Conservation (phyloP, 1,140 invertebrate species). For the Drosophila ficusphila region DNA sequence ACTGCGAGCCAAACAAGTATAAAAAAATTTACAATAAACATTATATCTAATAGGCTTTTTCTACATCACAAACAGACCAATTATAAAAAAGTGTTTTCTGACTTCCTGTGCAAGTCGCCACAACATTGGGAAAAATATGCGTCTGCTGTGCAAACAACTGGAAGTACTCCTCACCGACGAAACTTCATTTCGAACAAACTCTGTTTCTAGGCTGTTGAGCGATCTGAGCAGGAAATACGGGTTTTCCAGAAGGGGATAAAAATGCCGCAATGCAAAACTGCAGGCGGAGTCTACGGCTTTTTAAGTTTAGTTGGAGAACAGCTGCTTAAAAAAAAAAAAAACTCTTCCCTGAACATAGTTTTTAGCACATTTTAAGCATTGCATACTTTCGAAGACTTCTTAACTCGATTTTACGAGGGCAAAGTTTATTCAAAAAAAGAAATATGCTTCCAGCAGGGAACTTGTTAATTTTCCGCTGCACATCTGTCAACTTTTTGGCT, state of each 20-base stretch:
- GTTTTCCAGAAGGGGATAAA: slow-evolving; percentile 42
- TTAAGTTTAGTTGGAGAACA: slow-evolving; percentile 54
- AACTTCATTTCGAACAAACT: slow-evolving; percentile 44
- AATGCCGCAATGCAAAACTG: slow-evolving; percentile 23
- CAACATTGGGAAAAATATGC: slow-evolving; percentile 35
- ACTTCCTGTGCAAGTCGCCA: slow-evolving; percentile 2
- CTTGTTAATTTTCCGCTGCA: slow-evolving; percentile 81
- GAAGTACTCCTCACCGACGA: slow-evolving; percentile 31
- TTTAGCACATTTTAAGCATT: slow-evolving; percentile 72
- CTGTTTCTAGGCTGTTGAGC: slow-evolving; percentile 35
- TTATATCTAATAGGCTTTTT: no score
- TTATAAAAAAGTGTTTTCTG: not conserved
- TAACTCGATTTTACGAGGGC: slow-evolving; percentile 73
- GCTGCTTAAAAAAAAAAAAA: slow-evolving; percentile 8
- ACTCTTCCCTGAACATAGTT: slow-evolving; percentile 50
- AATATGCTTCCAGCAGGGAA: slow-evolving; percentile 44
- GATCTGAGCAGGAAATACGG: slow-evolving; percentile 12
- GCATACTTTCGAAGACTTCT: slow-evolving; percentile 72
- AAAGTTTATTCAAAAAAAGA: slow-evolving; percentile 54
- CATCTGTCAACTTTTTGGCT: slow-evolving; percentile 73
- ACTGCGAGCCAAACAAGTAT: no score
- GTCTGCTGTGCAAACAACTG: slow-evolving; percentile 59
- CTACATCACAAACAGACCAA: no score
- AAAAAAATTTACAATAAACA: no score
- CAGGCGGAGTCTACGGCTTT: slow-evolving; percentile 56